A percentile compares a stretch with the other conserved stretches of the same genome.
These are phyloP conservation scores for Leptopilina boulardi DNA, from an alignment of 1,140 invertebrate species.

Conservation along the genomic window DNA sequence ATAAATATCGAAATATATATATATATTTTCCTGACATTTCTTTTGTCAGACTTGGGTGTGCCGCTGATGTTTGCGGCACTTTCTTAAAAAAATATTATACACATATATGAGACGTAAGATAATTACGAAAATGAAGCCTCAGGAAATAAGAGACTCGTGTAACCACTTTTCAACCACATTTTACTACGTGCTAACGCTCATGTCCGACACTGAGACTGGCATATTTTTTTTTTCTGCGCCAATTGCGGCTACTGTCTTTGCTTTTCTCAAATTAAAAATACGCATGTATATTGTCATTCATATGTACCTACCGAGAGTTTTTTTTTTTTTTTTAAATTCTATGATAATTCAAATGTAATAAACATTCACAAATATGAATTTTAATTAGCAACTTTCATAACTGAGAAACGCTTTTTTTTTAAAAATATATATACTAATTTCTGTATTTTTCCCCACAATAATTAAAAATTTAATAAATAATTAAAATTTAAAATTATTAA, in stretches of 20 bases:
- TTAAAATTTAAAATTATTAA: no score
- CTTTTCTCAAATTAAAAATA: neutral
- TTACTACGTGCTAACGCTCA: constrained; percentile 16
- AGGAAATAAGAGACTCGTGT: constrained; percentile 30
- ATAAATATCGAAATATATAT: no score
- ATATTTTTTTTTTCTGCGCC: neutral
- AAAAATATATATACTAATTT: no score
- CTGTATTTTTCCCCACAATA: no score
- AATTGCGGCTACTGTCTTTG: neutral
- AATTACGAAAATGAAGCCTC: constrained; percentile 32
- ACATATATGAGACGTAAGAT: neutral
- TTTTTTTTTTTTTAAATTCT: no score
- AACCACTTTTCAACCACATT: constrained; percentile 29
- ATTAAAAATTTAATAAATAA: no score
- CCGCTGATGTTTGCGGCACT: constrained; percentile 24
- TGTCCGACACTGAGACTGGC: neutral
- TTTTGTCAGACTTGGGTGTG: constrained; percentile 6
- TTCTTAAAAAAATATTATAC: constrained; percentile 28
- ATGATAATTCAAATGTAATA: no score
- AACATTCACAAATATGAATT: no score
- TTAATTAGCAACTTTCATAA: no score
- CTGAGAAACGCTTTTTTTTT: no score
- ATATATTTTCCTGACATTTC: neutral
- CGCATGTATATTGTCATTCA: no score
- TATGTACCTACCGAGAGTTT: no score